phyloP scores from a whole-genome alignment of 1,140 invertebrate species.

The Drosophila mauritiana region DNA sequence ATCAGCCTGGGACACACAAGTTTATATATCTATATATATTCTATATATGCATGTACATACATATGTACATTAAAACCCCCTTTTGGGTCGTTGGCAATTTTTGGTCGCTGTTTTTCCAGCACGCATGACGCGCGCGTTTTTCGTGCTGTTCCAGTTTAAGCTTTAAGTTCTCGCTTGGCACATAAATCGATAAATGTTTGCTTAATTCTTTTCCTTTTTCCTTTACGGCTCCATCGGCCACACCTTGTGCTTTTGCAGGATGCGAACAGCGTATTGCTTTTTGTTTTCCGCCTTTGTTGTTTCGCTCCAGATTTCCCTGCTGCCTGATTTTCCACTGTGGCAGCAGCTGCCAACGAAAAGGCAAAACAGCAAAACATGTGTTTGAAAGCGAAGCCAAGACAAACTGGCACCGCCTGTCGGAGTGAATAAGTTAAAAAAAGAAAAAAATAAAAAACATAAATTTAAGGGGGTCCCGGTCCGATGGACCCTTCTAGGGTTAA shows the following conservation, averaged over 20 bases:
- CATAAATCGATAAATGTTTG: conserved; percentile 53
- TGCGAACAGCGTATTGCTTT: conserved; percentile 26
- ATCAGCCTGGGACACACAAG: conserved; percentile 24
- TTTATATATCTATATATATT: no score
- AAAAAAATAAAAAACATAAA: conserved; percentile 13
- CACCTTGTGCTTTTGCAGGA: conserved; percentile 33
- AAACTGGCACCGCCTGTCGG: conserved; percentile 56
- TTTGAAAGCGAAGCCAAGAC: conserved; percentile 59
- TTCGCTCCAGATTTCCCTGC: conserved; percentile 53
- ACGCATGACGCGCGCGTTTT: conserved; percentile 45
- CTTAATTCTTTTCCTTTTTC: conserved; percentile 40
- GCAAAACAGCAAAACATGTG: conserved; percentile 43
- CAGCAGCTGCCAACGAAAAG: conserved; percentile 47
- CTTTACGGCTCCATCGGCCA: conserved; percentile 6
- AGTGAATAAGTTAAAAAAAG: conserved; percentile 9
- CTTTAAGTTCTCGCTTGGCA: conserved; percentile 40
- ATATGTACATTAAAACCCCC: neutral
- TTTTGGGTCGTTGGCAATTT: conserved; percentile 10
- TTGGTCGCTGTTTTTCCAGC: conserved; percentile 24
- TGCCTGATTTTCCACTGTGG: conserved; percentile 36
- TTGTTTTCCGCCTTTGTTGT: conserved; percentile 33
- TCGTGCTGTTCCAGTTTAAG: conserved; percentile 31
- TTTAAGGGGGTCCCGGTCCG: conserved; percentile 5
- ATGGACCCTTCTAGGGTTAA: conserved; percentile 16
- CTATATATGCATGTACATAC: neutral